Evolutionary conservation across 2,113 vertebrate species (phyloP).

Genomic region (Melanostigma gelatinosum): DNA sequence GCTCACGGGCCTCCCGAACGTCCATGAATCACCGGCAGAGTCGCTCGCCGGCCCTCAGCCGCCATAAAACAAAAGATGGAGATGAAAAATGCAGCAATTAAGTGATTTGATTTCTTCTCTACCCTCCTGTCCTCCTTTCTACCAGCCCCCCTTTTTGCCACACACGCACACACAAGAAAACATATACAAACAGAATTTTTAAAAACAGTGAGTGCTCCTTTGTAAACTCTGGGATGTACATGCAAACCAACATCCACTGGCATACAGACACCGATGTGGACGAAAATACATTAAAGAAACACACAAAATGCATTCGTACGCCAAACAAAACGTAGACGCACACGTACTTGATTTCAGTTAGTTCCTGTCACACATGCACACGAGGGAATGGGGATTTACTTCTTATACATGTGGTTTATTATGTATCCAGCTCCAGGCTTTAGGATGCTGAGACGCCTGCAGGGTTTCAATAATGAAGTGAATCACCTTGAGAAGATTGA

Average conservation of each 20-base stretch:
- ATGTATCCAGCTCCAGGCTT: constrained; percentile 20
- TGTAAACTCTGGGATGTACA: not conserved
- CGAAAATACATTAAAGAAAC: not conserved
- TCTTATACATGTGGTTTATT: constrained; percentile 3
- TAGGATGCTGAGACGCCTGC: constrained; percentile 11
- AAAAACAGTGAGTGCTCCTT: not conserved
- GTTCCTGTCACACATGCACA: constrained; percentile 8
- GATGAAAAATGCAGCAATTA: constrained; percentile 99
- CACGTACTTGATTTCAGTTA: constrained; percentile 15
- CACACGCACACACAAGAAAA: constrained; percentile 38
- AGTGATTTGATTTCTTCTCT: constrained; percentile 99
- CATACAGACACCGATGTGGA: not conserved
- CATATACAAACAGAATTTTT: constrained; percentile 4
- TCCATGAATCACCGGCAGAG: constrained; percentile 98
- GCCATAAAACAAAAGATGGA: constrained; percentile 99
- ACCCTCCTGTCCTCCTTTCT: constrained; percentile 90
- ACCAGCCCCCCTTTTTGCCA: constrained; percentile 44
- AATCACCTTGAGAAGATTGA: constrained; percentile 91
- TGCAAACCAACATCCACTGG: constrained; percentile 11
- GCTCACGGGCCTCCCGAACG: constrained; percentile 92
- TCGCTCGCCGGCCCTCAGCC: constrained; percentile 93
- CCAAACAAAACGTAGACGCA: not conserved
- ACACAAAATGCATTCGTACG: constrained; percentile 1
- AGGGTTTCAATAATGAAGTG: constrained; percentile 35
- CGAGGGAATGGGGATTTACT: constrained; percentile 69